Base-by-base conservation (phyloP, 1,140 invertebrate genomes). In the Temnothorax curvispinosus region DNA sequence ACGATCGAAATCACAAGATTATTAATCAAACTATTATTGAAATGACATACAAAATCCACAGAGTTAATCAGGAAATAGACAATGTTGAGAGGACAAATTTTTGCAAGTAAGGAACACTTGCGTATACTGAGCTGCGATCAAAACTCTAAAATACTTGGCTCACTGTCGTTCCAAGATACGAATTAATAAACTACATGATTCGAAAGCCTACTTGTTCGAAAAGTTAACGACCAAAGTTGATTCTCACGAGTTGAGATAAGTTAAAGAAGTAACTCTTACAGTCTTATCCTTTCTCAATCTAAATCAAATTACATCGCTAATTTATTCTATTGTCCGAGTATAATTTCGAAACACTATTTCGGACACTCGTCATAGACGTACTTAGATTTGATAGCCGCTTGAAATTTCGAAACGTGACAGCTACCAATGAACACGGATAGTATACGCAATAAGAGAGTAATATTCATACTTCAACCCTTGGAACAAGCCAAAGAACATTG, bases 401-500 rank as follows among this genome's bases (percentile, higher is more conserved):
- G 62, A 56, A 41, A 65, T 38, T 67, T 69, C 47, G 44, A 60
- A 41, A 35, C 6, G 27, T 21, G 7, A 87, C n/a, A 52, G 52
- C 52, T 54, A 72, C 60, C 62, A 69, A 65, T 67, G 82, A 84
- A 90, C 35, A 44, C 74, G 58, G 69, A 67, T 27, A 41, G 58
- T 87, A 82, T 78, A 21, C 21, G 27, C 21, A 15, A 47, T 60
- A 77, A 76, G 15, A 85, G 58, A 86, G 13, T 47, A 82, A 84
- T 56, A 84, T 27, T 78, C 18, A 6, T 38, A 85, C n/a, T 41
- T 71, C 56, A 44, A 87, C 47, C 13, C 11, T 76, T 27, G 9
- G n/a, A 84, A 44, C 15, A 95, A 95, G 88, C 93, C 27, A n/a
- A 84, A 84, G 94, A 82, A 93, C 92, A 85, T 62, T 44, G 64